Conservation (phyloP, 2,888 invertebrate species). For the Brachypalpus laphriformis region DNA sequence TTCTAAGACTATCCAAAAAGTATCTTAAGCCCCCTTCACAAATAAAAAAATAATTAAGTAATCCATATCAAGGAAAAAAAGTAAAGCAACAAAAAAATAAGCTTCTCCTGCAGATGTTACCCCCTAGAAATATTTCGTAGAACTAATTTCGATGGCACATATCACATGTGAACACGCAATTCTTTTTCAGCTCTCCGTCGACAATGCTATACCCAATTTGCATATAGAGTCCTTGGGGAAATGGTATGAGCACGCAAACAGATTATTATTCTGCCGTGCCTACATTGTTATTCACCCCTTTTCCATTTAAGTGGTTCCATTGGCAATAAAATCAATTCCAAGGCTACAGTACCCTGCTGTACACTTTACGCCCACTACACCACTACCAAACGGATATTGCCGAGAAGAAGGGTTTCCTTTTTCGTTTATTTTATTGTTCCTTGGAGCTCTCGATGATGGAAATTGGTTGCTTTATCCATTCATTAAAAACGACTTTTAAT, state of each 20-base stretch:
- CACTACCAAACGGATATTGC: background rate
- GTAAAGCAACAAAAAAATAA: background rate
- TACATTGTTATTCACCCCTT: constrained; percentile 59
- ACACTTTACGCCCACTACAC: constrained; percentile 1
- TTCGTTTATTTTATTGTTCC: background rate
- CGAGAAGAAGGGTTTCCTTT: background rate
- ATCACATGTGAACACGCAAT: constrained; percentile 61
- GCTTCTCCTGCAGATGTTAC: constrained; percentile 29
- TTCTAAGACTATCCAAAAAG: too few relatives aligned
- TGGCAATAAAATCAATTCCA: constrained; percentile 66
- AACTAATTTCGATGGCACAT: constrained; percentile 31
- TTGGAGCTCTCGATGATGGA: background rate
- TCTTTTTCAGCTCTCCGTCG: background rate
- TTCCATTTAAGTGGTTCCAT: constrained; percentile 52
- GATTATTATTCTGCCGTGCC: constrained; percentile 40
- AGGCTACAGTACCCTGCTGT: constrained; percentile 14
- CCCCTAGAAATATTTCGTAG: constrained; percentile 21
- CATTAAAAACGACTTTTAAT: constrained; percentile 32
- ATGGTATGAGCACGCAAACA: constrained; percentile 42
- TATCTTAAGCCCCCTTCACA: background rate
- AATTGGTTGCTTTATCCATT: constrained; percentile 1
- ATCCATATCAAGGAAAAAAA: too few relatives aligned
- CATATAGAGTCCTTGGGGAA: constrained; percentile 39
- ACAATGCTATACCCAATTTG: constrained; percentile 34
- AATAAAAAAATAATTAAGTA: background rate